Evolutionary conservation across 2,113 vertebrate genomes (phyloP).

Genomic region (Corynorhinus townsendii): DNA sequence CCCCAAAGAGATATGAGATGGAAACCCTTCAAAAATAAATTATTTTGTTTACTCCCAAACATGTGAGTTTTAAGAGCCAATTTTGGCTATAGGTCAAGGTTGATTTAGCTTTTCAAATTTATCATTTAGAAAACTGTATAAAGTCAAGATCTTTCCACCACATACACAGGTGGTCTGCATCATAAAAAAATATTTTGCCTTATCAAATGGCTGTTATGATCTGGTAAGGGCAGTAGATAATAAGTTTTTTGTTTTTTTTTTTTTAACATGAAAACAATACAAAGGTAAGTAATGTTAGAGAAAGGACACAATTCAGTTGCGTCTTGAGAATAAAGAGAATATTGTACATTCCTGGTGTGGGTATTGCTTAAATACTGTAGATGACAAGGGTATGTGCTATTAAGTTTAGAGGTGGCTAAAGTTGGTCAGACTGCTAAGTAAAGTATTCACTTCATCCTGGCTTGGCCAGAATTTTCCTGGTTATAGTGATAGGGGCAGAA

Average conservation of each 20-base stretch:
- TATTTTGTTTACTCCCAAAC: constrained; percentile 66
- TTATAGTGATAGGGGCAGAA: too few relatives aligned
- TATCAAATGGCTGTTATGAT: not conserved
- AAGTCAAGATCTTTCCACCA: constrained; percentile 3
- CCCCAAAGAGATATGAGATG: constrained; percentile 69
- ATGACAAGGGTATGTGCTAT: not conserved
- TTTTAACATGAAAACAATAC: not conserved
- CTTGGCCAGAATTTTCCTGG: not conserved
- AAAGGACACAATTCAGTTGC: not conserved
- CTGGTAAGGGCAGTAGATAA: not conserved
- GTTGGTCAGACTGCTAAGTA: not conserved
- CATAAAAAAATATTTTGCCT: not conserved
- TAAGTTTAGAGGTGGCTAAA: not conserved
- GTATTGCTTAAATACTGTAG: not conserved
- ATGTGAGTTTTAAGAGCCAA: constrained; percentile 59
- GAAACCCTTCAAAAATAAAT: constrained; percentile 68
- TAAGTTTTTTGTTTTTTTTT: not conserved
- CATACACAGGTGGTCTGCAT: not conserved
- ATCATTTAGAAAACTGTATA: constrained; percentile 57
- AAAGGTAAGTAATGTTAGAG: not conserved
- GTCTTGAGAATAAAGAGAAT: constrained; percentile 5
- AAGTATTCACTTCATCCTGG: not conserved
- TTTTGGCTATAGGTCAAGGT: constrained; percentile 67
- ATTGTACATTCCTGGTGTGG: not conserved
- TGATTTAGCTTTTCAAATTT: constrained; percentile 71